Percentiles rank a stretch among this genome's conserved stretches.
Conservation (phyloP, 2,888 invertebrate genomes). For the Spodoptera littoralis region DNA sequence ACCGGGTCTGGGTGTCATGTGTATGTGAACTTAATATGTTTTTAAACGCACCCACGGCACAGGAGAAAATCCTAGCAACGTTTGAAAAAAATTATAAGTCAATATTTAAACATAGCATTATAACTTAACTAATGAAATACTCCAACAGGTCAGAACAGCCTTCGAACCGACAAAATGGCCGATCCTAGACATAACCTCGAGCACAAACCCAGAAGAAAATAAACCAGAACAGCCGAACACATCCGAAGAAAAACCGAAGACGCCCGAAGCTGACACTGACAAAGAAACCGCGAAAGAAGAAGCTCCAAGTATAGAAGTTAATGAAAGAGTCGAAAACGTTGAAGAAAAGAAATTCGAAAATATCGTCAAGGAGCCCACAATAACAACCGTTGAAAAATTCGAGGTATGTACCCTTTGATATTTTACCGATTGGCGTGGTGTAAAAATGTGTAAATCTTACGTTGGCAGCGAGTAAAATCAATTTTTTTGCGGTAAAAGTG, state of each 20-base stretch:
- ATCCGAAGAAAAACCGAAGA: conserved; percentile 42
- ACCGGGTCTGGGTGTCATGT: too few species aligned
- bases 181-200: conserved; percentile 89
- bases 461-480: too few species aligned
- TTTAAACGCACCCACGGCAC: too few species aligned
- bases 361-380: neutral
- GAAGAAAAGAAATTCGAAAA: conserved; percentile 8
- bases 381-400: neutral
- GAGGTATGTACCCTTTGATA: neutral
- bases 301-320: conserved; percentile 74
- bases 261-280: conserved; percentile 43
- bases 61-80: too few species aligned
- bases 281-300: conserved; percentile 55
- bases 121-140: neutral
- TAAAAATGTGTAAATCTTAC: too few species aligned
- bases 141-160: conserved; percentile 92
- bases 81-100: too few species aligned
- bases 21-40: too few species aligned
- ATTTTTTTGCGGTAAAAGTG: too few species aligned
- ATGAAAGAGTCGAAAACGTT: neutral
- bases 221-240: conserved; percentile 54
- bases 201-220: conserved; percentile 64
- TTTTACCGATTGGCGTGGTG: too few species aligned
- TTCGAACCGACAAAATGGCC: conserved; percentile 97
- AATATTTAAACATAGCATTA: too few species aligned